Base-by-base conservation (phyloP, 2,113 vertebrate species). In the Baryphthengus martii region DNA sequence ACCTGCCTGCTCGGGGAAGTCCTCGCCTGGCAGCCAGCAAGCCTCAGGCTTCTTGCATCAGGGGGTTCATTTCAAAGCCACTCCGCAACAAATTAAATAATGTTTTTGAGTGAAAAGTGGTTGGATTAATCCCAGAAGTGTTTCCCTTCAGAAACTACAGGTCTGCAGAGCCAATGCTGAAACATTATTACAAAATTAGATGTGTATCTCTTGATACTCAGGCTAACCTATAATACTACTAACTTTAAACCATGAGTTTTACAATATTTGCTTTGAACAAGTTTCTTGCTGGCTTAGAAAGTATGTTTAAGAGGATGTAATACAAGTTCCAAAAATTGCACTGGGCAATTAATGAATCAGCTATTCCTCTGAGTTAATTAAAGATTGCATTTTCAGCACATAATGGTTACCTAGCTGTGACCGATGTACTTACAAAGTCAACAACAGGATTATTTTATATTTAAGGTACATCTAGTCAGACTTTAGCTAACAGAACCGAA, bases 321-420 rank as follows among this genome's bases (percentile, higher is more conserved):
- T 49, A 3, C 52, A 88, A 81, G 92, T 88, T 91, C 82, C 55
- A 84, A 31, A 88, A 92, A 61, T 56, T 92, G 77, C 82, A 81
- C 49, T 49, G 2, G 4, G 65, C 75, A 95, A 93, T 89, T 96
- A 95, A 95, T 90, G 86, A 93, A 95, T 92, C 86, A 90, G 80
- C 92, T 92, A 31, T 90, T 94, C 88, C 44, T 88, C 63, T 3
- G 2, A 77, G 68, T 86, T 92, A 95, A 96, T 95, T 95, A 95
- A 92, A 93, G 67, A 93, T 40, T 93, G 90, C 3, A 0, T 68
- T 95, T 94, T 92, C 88, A 93, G 65, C 77, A 83, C 33, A 10
- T 83, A 95, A 90, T 83, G 92, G 82, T 94, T 88, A 93, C 88
- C 88, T 77, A 84, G 88, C 72, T 80, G 55, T 84, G 50, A 91